Conservation (phyloP, 2,113 vertebrate genomes). For the Eupsittula cactorum region DNA sequence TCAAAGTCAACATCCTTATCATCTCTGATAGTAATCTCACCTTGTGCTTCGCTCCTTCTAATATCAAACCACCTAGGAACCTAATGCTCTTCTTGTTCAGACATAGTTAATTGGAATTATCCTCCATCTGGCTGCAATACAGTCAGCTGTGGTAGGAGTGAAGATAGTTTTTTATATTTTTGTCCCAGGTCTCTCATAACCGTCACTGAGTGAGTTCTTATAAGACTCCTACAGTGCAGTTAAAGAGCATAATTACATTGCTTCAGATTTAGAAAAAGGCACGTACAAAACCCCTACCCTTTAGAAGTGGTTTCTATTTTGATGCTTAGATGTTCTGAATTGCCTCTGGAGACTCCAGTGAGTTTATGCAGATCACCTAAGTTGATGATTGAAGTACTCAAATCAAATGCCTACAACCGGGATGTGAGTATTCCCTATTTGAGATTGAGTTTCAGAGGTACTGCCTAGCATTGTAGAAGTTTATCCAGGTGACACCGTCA, state of each 20-base stretch:
- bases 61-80: neutral
- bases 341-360: neutral
- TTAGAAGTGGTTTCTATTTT: constrained; percentile 6
- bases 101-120: neutral
- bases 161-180: neutral
- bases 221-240: neutral
- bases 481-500: constrained; percentile 21
- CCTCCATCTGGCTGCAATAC: neutral
- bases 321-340: neutral
- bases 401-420: neutral
- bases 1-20: neutral
- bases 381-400: neutral
- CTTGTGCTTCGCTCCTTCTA: neutral
- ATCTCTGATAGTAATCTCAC: neutral
- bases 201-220: neutral
- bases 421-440: neutral
- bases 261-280: neutral
- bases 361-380: neutral
- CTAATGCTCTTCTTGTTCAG: neutral
- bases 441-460: constrained; percentile 10
- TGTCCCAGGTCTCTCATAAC: neutral
- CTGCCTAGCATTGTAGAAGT: neutral
- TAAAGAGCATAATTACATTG: neutral
- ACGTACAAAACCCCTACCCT: neutral
- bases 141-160: neutral